A percentile compares a stretch with the other conserved stretches of the same genome.
phyloP scores from a whole-genome alignment of 2,888 invertebrate species.

The Drosophila anomalipes region DNA sequence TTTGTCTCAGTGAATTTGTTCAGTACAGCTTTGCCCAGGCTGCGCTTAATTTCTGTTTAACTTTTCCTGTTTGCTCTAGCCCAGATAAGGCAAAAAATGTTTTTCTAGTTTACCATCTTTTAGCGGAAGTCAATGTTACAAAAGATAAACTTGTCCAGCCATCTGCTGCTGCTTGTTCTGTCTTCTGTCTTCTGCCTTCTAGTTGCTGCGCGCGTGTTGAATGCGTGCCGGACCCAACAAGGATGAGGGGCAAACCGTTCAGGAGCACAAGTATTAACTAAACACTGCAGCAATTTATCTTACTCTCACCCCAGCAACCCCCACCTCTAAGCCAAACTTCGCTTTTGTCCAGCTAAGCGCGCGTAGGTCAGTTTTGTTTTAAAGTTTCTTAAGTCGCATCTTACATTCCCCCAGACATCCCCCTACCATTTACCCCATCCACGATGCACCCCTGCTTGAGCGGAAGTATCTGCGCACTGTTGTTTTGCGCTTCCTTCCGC shows the following conservation, averaged over 20 bases:
- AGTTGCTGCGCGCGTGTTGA: constrained; percentile 48
- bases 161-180: constrained; percentile 60
- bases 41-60: constrained; percentile 76
- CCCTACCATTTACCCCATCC: neutral
- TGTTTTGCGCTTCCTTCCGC: constrained; percentile 77
- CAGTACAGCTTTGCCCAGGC: constrained; percentile 32
- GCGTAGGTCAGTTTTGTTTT: constrained; percentile 74
- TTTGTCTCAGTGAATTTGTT: constrained; percentile 51
- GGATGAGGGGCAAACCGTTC: constrained; percentile 23
- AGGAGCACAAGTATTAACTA: constrained; percentile 73
- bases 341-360: constrained; percentile 32
- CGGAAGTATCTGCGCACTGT: constrained; percentile 69
- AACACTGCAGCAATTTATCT: constrained; percentile 81
- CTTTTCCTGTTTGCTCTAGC: constrained; percentile 67
- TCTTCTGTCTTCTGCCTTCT: constrained; percentile 13
- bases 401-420: constrained; percentile 13
- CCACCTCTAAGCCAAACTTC: constrained; percentile 21
- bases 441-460: neutral
- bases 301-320: constrained; percentile 19
- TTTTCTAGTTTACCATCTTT: constrained; percentile 77
- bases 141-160: constrained; percentile 80
- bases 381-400: constrained; percentile 63
- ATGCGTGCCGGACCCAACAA: constrained; percentile 31
- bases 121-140: constrained; percentile 80
- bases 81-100: constrained; percentile 55